Evolutionary conservation across 2,888 invertebrate genomes (phyloP).

Genomic region (Caenorhabditis drosophilae): DNA sequence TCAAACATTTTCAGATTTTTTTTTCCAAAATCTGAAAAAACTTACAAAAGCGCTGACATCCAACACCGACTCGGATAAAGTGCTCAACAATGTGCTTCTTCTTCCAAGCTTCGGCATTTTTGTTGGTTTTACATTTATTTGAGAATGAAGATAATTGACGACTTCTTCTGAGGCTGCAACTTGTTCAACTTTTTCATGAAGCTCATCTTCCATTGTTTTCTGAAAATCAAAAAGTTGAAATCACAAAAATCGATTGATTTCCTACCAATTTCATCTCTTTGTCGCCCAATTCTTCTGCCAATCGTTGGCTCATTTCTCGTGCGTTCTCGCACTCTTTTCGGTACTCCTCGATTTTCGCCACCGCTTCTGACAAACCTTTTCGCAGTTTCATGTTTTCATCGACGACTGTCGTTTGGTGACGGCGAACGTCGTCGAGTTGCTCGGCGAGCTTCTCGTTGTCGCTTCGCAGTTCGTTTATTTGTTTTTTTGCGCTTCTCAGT

Average conservation of each 20-base stretch:
- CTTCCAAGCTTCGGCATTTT: constrained; percentile 49
- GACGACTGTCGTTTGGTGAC: constrained; percentile 9
- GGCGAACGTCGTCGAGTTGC: constrained; percentile 22
- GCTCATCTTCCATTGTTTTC: constrained; percentile 16
- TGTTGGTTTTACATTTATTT: constrained; percentile 48
- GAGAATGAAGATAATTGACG: constrained; percentile 46
- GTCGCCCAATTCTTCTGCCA: constrained; percentile 22
- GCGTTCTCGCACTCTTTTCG: constrained; percentile 34
- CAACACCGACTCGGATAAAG: constrained; percentile 27
- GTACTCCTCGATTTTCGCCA: constrained; percentile 46
- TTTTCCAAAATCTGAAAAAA: background rate
- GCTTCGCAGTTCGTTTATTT: constrained; percentile 18
- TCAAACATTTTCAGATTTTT: background rate
- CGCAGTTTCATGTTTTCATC: constrained; percentile 39
- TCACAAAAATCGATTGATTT: no score
- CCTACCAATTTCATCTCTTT: constrained; percentile 20
- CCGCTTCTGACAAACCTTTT: constrained; percentile 43
- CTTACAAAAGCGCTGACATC: constrained; percentile 26
- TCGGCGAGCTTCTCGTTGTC: constrained; percentile 33
- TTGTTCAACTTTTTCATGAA: constrained; percentile 22
- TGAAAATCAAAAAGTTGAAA: no score
- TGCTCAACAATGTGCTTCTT: constrained; percentile 39
- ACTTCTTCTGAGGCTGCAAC: constrained; percentile 24
- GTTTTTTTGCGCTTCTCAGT: constrained; percentile 20
- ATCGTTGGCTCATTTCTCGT: constrained; percentile 21